Conservation (phyloP, 2,113 vertebrate species). For the Neogale vison region DNA sequence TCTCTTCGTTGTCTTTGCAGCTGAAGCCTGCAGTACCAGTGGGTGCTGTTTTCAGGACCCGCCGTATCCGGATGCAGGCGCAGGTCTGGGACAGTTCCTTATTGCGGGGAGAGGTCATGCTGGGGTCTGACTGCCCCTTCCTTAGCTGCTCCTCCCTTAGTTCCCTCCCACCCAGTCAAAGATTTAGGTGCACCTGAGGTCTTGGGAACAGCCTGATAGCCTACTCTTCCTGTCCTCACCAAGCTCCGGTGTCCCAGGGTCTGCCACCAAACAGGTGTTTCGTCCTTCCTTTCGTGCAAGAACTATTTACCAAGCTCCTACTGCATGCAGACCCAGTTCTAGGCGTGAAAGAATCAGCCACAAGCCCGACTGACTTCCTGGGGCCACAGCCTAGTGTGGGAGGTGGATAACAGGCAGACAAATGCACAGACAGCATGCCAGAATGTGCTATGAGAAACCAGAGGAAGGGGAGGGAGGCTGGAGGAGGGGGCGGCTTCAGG, state of each 20-base stretch:
- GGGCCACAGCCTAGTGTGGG: neutral
- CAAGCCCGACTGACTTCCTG: neutral
- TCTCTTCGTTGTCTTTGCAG: neutral
- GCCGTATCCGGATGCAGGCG: neutral
- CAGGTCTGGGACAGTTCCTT: conserved; percentile 24
- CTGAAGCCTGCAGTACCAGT: neutral
- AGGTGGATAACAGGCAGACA: no score
- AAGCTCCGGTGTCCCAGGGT: neutral
- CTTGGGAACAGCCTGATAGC: neutral
- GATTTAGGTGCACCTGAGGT: no score
- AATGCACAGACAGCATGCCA: accelerated
- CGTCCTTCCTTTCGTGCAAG: neutral
- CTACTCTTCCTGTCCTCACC: neutral
- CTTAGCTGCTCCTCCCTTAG: neutral
- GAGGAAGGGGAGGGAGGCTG: neutral
- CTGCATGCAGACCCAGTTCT: neutral
- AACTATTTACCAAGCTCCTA: neutral
- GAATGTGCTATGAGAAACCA: neutral
- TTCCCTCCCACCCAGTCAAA: neutral
- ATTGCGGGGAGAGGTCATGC: accelerated
- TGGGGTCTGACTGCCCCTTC: neutral
- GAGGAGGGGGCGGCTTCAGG: neutral
- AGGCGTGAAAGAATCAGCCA: neutral
- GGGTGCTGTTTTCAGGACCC: conserved; percentile 41
- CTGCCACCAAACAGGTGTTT: neutral